Base-by-base conservation (phyloP, 2,797 vertebrate species). In the Dipus sagitta region DNA sequence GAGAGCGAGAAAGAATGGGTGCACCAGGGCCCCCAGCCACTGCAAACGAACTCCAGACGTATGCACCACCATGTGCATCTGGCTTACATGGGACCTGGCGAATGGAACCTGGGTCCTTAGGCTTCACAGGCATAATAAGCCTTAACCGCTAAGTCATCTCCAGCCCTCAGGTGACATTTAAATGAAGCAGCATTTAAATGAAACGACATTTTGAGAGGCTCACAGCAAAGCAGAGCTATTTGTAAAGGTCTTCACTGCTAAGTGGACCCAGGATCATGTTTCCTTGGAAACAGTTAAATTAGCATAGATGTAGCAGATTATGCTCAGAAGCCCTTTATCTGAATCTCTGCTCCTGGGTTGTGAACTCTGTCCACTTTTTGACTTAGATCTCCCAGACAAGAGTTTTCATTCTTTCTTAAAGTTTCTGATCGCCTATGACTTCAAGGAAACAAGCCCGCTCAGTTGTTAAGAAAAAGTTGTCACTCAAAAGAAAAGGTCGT, bases 391-490 rank as follows among this genome's bases (percentile, higher is more conserved):
- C 23, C 20, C 28, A 52, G 15, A 74, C 12, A 77, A 76, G n/a
- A 93, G 30, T 95, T 65, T 91, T 82, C 68, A 30, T 72, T 93
- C 54, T 87, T 87, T 32, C 26, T 58, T 42, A 81, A 90, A 88
- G 38, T 87, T 94, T 75, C 60, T 85, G 64, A 68, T 38, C 81
- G 85, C 38, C 72, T 87, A 24, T 64, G 13, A 78, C 88, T 95
- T 93, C 76, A 88, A 47, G 68, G 95, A 95, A 94, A 86, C n/a
- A 62, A 95, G 62, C 26, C 75, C 90, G 60, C 60, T 88, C 52
- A 30, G 70, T 88, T 81, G 88, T 23, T 80, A 80, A 87, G 58
- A 90, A 93, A 89, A 81, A 93, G 42, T 42, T 71, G 70, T 81
- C 14, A 70, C 60, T 89, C 47, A 67, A 79, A 79, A 64, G 54